Evolutionary conservation across 2,888 invertebrate genomes (phyloP).

Genomic region (Gymnosoma rotundatum): DNA sequence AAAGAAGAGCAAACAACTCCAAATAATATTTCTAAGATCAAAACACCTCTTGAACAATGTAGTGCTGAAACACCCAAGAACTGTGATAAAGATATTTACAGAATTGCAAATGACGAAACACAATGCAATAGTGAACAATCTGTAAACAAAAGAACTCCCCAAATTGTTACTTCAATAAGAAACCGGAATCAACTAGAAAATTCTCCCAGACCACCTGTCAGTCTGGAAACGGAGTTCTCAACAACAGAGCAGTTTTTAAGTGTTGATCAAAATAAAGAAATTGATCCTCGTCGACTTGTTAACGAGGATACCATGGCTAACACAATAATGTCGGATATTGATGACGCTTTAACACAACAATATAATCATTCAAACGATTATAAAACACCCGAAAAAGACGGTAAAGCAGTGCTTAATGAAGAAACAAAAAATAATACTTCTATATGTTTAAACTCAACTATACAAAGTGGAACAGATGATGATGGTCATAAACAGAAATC

Average conservation of each 20-base stretch:
- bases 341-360: neutral
- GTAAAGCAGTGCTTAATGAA: neutral
- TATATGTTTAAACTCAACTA: constrained; percentile 17
- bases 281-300: neutral
- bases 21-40: neutral
- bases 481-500: neutral
- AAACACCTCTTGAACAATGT: neutral
- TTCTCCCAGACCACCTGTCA: neutral
- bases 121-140: constrained; percentile 43
- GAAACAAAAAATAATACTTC: constrained; percentile 8
- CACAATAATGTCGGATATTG: constrained; percentile 3
- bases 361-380: constrained; percentile 4
- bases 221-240: constrained; percentile 2
- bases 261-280: neutral
- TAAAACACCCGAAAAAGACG: constrained; percentile 27
- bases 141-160: constrained; percentile 23
- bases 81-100: neutral
- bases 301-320: constrained; percentile 40
- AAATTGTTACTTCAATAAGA: neutral
- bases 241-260: neutral
- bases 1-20: neutral
- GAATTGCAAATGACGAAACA: constrained; percentile 52
- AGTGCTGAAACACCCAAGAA: neutral
- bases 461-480: neutral
- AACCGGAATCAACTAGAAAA: neutral